phyloP scores from a whole-genome alignment of 2,113 vertebrate genomes.

The Origma solitaria region DNA sequence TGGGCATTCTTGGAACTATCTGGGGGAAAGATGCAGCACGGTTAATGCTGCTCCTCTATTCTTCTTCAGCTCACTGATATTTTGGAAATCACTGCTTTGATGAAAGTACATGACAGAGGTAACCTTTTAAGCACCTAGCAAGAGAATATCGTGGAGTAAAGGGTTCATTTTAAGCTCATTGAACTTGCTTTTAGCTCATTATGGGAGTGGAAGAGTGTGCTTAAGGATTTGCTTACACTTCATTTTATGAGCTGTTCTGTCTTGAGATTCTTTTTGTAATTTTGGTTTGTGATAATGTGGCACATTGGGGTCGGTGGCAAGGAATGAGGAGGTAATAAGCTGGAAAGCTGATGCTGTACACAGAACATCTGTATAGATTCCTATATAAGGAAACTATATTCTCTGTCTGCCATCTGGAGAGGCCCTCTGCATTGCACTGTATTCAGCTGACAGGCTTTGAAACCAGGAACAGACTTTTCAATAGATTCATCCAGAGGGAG shows the following conservation, averaged over 20 bases:
- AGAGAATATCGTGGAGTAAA: background rate
- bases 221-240: conserved; percentile 22
- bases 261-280: conserved; percentile 10
- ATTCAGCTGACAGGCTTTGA: conserved; percentile 11
- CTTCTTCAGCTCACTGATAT: background rate
- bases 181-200: background rate
- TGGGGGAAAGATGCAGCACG: background rate
- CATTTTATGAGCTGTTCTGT: background rate
- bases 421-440: background rate
- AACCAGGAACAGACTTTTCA: background rate
- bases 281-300: background rate
- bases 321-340: background rate
- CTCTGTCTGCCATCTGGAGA: conserved; percentile 7
- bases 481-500: background rate
- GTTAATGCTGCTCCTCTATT: background rate
- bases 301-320: background rate
- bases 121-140: conserved; percentile 3
- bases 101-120: background rate
- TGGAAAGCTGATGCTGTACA: background rate
- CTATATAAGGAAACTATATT: background rate
- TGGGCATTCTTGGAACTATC: background rate
- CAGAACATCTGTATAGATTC: conserved; percentile 20
- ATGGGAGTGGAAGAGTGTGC: background rate
- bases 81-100: background rate
- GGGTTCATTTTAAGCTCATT: background rate